Conservation (phyloP, 2,888 invertebrate genomes). For the Junonia oenone region DNA sequence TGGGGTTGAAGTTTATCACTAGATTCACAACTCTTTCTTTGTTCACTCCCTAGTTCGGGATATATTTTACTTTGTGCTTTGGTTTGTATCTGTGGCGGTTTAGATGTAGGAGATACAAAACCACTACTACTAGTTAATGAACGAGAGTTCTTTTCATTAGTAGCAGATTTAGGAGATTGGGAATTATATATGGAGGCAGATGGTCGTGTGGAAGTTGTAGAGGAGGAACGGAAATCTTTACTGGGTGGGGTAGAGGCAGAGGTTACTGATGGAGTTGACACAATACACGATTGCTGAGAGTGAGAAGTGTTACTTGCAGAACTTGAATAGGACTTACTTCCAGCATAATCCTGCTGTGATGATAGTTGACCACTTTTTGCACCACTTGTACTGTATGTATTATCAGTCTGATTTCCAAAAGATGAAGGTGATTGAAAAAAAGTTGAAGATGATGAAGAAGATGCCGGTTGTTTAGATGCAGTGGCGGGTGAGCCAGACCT, state of each 20-base stretch:
- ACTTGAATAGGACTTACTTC: slow-evolving; percentile 81
- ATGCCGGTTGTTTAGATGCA: slow-evolving; percentile 73
- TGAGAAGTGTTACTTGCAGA: slow-evolving; percentile 79
- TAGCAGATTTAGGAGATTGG: slow-evolving; percentile 61
- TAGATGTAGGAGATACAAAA: slow-evolving; percentile 77
- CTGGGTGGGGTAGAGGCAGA: slow-evolving; percentile 71
- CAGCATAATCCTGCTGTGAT: slow-evolving; percentile 77
- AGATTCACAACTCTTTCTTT: slow-evolving; percentile 77
- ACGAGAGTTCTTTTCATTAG: slow-evolving; percentile 57
- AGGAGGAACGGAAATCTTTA: slow-evolving; percentile 83
- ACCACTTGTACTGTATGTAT: slow-evolving; percentile 78
- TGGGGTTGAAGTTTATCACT: slow-evolving; percentile 77
- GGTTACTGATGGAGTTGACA: slow-evolving; percentile 82
- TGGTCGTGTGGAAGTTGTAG: slow-evolving; percentile 70
- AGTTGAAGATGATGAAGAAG: slow-evolving; percentile 75
- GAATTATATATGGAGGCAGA: slow-evolving; percentile 64
- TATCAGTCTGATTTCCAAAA: slow-evolving; percentile 80
- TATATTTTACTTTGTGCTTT: slow-evolving; percentile 89
- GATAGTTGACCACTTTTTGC: slow-evolving; percentile 76
- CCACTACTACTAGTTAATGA: slow-evolving; percentile 58
- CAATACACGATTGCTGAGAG: slow-evolving; percentile 86
- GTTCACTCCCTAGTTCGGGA: slow-evolving; percentile 81
- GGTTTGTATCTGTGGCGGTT: slow-evolving; percentile 82
- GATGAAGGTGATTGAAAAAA: slow-evolving; percentile 83
- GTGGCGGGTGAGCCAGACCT: slow-evolving; percentile 78